Evolutionary conservation across 2,113 vertebrate species (phyloP).

Genomic region (Harpagus bidentatus): DNA sequence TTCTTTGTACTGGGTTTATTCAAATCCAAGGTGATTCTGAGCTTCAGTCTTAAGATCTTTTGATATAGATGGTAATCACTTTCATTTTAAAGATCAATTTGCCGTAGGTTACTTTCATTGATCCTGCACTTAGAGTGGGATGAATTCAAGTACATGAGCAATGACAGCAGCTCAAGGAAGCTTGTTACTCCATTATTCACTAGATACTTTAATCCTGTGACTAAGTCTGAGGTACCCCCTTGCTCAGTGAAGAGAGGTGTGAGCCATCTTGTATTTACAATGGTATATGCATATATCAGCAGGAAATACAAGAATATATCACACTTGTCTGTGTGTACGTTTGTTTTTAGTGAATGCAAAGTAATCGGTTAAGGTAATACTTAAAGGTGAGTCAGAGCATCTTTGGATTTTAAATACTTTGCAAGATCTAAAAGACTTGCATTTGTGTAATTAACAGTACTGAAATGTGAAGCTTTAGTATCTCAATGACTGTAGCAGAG

Average conservation of each 20-base stretch:
- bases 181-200: background rate
- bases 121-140: fast-evolving
- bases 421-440: background rate
- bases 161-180: background rate
- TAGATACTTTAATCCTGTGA: background rate
- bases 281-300: fast-evolving
- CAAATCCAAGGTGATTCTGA: background rate
- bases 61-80: background rate
- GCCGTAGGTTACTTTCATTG: background rate
- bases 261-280: background rate
- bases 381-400: background rate
- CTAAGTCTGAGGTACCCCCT: background rate
- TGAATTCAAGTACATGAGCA: background rate
- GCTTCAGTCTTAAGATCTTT: background rate
- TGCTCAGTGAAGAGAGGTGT: background rate
- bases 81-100: background rate
- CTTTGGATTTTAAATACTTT: background rate
- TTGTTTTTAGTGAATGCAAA: background rate
- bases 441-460: background rate
- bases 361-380: background rate
- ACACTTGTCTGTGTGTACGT: background rate
- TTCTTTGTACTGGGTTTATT: background rate
- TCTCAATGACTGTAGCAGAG: background rate
- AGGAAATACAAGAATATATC: background rate
- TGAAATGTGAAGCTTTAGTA: background rate